phyloP scores from a whole-genome alignment of 1,140 invertebrate genomes.

The Chrysoperla carnea region DNA sequence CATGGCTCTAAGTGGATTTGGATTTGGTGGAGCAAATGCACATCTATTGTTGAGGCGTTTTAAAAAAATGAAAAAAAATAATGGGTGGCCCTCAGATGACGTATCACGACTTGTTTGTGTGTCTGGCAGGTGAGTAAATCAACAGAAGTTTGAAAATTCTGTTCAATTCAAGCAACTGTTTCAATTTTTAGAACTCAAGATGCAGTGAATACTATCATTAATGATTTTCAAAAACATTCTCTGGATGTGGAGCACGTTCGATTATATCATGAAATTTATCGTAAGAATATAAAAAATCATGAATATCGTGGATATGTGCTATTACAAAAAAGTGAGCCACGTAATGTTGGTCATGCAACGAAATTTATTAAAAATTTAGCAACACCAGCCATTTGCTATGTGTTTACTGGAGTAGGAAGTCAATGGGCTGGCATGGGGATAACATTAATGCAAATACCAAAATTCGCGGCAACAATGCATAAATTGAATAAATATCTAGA shows the following conservation, averaged over 20 bases:
- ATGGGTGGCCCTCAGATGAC: slow-evolving; percentile 8
- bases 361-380: slow-evolving; percentile 37
- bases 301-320: slow-evolving; percentile 33
- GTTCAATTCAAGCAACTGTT: too few relatives aligned
- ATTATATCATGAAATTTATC: slow-evolving; percentile 26
- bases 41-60: slow-evolving; percentile 32
- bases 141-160: too few relatives aligned
- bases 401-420: slow-evolving; percentile 83
- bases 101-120: slow-evolving; percentile 28
- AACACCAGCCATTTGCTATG: slow-evolving; percentile 59
- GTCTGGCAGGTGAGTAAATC: slow-evolving; percentile 23
- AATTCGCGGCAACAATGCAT: slow-evolving; percentile 54
- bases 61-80: slow-evolving; percentile 12
- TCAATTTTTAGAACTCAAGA: slow-evolving; percentile 25
- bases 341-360: background rate
- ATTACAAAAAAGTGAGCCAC: slow-evolving; percentile 24
- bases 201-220: slow-evolving; percentile 46
- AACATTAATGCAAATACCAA: slow-evolving; percentile 38
- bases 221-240: slow-evolving; percentile 36
- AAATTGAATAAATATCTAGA: slow-evolving; percentile 32
- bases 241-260: slow-evolving; percentile 34
- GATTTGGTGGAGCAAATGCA: slow-evolving; percentile 48
- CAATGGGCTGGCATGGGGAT: slow-evolving; percentile 76
- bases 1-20: slow-evolving; percentile 51
- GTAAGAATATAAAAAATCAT: slow-evolving; percentile 1